A percentile compares a stretch with the other conserved stretches of the same genome.
phyloP scores from a whole-genome alignment of 2,113 vertebrate genomes.

The Stegastes partitus region DNA sequence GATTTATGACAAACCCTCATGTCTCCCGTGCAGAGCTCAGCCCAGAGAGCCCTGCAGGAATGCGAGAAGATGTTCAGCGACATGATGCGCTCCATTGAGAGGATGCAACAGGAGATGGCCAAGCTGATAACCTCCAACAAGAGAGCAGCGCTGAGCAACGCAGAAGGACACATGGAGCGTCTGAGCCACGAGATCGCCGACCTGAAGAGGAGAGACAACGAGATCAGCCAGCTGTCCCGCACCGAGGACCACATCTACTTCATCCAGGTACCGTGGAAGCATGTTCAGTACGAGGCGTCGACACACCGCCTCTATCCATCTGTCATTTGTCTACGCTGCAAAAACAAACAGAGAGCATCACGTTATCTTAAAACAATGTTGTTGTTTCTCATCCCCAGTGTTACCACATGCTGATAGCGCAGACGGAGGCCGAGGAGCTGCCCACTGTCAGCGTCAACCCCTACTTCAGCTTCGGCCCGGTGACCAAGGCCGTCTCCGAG shows the following conservation, averaged over 20 bases:
- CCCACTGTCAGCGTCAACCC: constrained; percentile 85
- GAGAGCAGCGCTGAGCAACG: constrained; percentile 82
- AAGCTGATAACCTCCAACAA: constrained; percentile 86
- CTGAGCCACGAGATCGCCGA: constrained; percentile 84
- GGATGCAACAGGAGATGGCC: constrained; percentile 87
- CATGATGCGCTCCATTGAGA: constrained; percentile 87
- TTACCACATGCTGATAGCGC: constrained; percentile 86
- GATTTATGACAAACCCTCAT: constrained; percentile 2
- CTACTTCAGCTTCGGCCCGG: constrained; percentile 84
- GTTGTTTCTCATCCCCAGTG: constrained; percentile 55
- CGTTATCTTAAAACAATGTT: not conserved
- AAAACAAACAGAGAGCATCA: not conserved
- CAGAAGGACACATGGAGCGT: constrained; percentile 86
- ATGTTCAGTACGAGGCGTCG: too few relatives aligned
- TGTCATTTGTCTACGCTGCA: too few relatives aligned
- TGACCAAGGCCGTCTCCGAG: constrained; percentile 85
- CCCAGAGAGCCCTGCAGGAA: constrained; percentile 84
- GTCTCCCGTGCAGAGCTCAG: constrained; percentile 77
- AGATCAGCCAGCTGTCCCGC: constrained; percentile 85
- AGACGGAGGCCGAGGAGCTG: constrained; percentile 85
- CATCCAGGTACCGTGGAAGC: constrained; percentile 85
- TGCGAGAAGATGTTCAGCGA: constrained; percentile 86
- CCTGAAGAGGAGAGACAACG: constrained; percentile 84
- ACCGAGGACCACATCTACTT: constrained; percentile 89
- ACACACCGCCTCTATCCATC: too few relatives aligned